Evolutionary conservation across 2,797 vertebrate genomes (phyloP), one percentile per base, ranked within the genome.

Genomic region (Apogon talboti): DNA sequence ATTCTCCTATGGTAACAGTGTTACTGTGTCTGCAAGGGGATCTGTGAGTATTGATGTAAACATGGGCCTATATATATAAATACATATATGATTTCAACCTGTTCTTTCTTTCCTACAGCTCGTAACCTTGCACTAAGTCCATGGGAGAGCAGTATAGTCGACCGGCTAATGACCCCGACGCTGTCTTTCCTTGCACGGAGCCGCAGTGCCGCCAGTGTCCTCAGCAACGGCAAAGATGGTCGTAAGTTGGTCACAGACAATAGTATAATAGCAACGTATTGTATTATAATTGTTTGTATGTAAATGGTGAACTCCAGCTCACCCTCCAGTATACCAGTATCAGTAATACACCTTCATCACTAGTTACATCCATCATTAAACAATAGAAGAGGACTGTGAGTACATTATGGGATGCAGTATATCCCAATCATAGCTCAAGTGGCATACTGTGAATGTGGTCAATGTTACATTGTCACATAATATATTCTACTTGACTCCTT

Each of bases 71-170:
- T 35, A 35, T 3, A 35, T 35, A 3, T 0, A 35, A 28, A 28
- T 6, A 28, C 6, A 28, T 28, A 5, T 28, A 6, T 6, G 6
- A 28, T 5, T 45, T 52, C 0, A 1, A 11, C 21, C 8, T 40
- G 11, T 51, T 78, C 18, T 59, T 2, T 64, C 45, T 19, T 50
- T 16, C 55, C 49, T 50, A 59, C 88, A 98, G 97, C 94, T 72
- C 95, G 98, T 65, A 96, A 89, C 79, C 77, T 95, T 28, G 96
- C 96, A 69, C 89, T 99, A 82, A 98, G 95, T 68, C 93, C 96
- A 0, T 99, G 97, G 98, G 98, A 99, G 91, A 99, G 96, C 92
- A 99, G 97, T 81, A 97, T 99, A 1, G 97, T 99, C 46, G 97
- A 99, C 86, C 94, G 98, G 21, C 92, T 99, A 84, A 99, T 98